Evolutionary conservation across 2,113 vertebrate species (phyloP).

Genomic region (Haemorhous mexicanus): DNA sequence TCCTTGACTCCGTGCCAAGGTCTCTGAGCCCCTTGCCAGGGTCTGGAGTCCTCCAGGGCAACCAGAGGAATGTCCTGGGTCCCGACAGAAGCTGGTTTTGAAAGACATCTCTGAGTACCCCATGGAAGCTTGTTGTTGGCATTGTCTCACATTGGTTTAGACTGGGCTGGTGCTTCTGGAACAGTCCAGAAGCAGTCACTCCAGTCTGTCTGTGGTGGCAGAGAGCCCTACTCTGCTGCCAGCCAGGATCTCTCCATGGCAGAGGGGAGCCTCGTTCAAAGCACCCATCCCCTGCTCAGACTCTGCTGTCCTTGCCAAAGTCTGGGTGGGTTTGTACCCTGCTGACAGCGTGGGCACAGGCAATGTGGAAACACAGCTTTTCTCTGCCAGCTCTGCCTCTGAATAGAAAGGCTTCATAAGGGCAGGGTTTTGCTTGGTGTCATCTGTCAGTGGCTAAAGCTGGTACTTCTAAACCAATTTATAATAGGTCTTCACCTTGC

Average conservation of each 20-base stretch:
- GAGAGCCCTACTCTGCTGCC: neutral
- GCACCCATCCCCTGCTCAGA: neutral
- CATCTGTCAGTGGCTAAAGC: neutral
- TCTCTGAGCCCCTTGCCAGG: no score
- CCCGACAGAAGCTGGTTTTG: neutral
- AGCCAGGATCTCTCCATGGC: neutral
- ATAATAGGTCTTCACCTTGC: neutral
- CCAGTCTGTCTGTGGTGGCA: neutral
- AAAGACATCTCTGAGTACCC: neutral
- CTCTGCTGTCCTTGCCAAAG: neutral
- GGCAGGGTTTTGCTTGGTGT: neutral
- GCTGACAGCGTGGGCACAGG: neutral
- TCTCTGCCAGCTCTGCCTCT: neutral
- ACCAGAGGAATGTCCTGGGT: no score
- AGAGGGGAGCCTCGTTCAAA: neutral
- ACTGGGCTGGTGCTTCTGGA: neutral
- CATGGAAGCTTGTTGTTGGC: neutral
- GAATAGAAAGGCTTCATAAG: neutral
- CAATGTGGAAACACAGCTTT: neutral
- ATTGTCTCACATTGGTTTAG: neutral
- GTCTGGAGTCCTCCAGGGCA: no score
- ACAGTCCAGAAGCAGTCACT: neutral
- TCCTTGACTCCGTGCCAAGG: no score
- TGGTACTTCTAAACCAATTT: neutral
- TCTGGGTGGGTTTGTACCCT: neutral